Percentiles rank a stretch among this genome's conserved stretches.
Evolutionary conservation across 1,140 invertebrate species (phyloP).

Genomic region (Drosophila mojavensis): DNA sequence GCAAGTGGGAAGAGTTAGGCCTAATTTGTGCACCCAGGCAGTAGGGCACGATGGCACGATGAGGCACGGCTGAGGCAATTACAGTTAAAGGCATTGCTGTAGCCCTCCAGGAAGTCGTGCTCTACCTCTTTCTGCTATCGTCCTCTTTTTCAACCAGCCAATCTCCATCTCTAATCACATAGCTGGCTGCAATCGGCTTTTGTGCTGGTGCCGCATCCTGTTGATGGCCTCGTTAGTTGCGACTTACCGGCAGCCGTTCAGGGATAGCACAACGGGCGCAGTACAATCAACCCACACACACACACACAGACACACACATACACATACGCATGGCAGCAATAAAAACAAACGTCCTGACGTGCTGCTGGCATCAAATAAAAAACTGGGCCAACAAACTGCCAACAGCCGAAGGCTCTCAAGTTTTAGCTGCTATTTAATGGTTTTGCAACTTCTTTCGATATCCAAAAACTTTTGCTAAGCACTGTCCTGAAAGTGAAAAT

Average conservation of each 20-base stretch:
- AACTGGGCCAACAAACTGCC: slow-evolving; percentile 55
- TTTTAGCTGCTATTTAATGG: slow-evolving; percentile 67
- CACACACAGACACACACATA: slow-evolving; percentile 25
- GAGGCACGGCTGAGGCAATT: slow-evolving; percentile 56
- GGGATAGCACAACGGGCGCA: slow-evolving; percentile 42
- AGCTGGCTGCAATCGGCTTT: slow-evolving; percentile 75
- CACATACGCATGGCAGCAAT: slow-evolving; percentile 49
- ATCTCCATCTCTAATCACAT: slow-evolving; percentile 64
- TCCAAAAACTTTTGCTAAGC: slow-evolving; percentile 9
- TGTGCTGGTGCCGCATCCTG: slow-evolving; percentile 74
- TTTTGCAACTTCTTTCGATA: slow-evolving; percentile 17
- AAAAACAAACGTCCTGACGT: slow-evolving; percentile 69
- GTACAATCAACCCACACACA: slow-evolving; percentile 65
- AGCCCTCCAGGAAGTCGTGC: slow-evolving; percentile 10
- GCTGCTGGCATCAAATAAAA: slow-evolving; percentile 37
- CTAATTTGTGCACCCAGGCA: slow-evolving; percentile 59
- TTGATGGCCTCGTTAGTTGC: slow-evolving; percentile 79
- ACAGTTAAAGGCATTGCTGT: slow-evolving; percentile 71
- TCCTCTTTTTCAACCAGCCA: background rate
- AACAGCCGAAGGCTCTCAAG: slow-evolving; percentile 47
- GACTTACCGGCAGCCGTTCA: slow-evolving; percentile 62
- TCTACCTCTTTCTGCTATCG: background rate
- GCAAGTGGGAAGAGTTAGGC: slow-evolving; percentile 42
- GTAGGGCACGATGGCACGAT: background rate
- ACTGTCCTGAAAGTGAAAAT: slow-evolving; percentile 6